phyloP scores from a whole-genome alignment of 1,140 invertebrate species.

The Orius laevigatus region DNA sequence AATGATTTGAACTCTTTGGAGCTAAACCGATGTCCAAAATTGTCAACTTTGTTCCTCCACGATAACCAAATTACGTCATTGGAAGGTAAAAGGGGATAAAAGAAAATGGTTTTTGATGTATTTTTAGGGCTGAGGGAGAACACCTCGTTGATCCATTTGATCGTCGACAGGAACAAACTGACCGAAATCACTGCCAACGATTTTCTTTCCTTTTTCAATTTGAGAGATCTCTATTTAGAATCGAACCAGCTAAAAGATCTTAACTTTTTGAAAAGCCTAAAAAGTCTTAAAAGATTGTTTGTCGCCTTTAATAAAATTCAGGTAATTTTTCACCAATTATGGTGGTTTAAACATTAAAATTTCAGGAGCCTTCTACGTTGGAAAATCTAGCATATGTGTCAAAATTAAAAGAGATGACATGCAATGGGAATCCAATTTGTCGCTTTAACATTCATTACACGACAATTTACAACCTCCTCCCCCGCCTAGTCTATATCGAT shows the following conservation, averaged over 20 bases:
- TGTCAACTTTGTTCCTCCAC: slow-evolving; percentile 20
- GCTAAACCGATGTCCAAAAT: slow-evolving; percentile 13
- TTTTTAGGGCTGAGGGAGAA: slow-evolving; percentile 14
- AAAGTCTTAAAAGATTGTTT: slow-evolving; percentile 18
- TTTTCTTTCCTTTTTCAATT: slow-evolving; percentile 14
- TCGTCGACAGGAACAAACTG: slow-evolving; percentile 21
- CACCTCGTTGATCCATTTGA: slow-evolving; percentile 15
- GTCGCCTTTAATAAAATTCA: slow-evolving; percentile 19
- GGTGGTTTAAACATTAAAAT: no score
- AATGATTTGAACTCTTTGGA: slow-evolving; percentile 10
- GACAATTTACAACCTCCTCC: slow-evolving; percentile 8
- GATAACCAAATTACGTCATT: slow-evolving; percentile 20
- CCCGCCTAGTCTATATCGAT: slow-evolving; percentile 3
- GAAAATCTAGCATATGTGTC: slow-evolving; percentile 16
- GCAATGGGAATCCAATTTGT: slow-evolving; percentile 20
- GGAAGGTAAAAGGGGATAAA: slow-evolving; percentile 2
- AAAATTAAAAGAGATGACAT: slow-evolving; percentile 20
- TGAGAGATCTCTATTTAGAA: slow-evolving; percentile 20
- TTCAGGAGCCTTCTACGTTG: slow-evolving; percentile 17
- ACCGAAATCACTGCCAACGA: slow-evolving; percentile 12
- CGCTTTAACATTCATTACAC: slow-evolving; percentile 16
- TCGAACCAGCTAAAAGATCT: slow-evolving; percentile 20
- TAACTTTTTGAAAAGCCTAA: slow-evolving; percentile 17
- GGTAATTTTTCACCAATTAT: no score
- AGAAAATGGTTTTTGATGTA: no score